phyloP scores from a whole-genome alignment of 2,797 vertebrate genomes.

The Macroramphosus scolopax region DNA sequence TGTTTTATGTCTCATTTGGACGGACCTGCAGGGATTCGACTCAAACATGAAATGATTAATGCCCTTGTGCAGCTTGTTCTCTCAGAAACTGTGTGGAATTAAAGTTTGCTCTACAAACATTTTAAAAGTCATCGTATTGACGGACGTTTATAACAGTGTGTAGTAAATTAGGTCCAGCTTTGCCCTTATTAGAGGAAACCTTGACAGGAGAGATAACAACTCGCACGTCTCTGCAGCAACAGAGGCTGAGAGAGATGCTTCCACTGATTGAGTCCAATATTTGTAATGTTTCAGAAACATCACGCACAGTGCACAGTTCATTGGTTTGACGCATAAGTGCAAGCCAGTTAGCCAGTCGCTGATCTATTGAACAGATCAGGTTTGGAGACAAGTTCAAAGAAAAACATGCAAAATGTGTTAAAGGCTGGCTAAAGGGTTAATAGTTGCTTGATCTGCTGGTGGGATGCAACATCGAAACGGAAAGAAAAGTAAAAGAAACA shows the following conservation, averaged over 20 bases:
- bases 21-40: too few species aligned
- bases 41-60: too few species aligned
- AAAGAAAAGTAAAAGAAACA: slow-evolving; percentile 75
- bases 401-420: slow-evolving; percentile 91
- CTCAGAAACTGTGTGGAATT: neutral
- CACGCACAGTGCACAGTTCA: neutral
- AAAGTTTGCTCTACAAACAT: neutral
- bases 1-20: too few species aligned
- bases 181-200: too few species aligned
- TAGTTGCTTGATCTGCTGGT: slow-evolving; percentile 85
- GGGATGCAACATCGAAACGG: slow-evolving; percentile 95
- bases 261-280: neutral
- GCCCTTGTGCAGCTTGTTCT: too few species aligned
- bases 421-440: slow-evolving; percentile 83
- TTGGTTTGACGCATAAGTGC: slow-evolving; percentile 56
- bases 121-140: slow-evolving; percentile 5
- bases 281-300: slow-evolving; percentile 1
- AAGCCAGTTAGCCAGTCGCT: slow-evolving; percentile 55
- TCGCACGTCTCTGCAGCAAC: slow-evolving; percentile 4
- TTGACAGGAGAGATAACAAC: too few species aligned
- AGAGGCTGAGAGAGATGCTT: neutral
- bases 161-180: slow-evolving; percentile 17
- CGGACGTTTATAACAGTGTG: slow-evolving; percentile 1
- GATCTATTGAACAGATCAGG: slow-evolving; percentile 8
- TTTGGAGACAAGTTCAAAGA: slow-evolving; percentile 73